These are phyloP conservation scores for Electrona antarctica DNA, from an alignment of 2,113 vertebrate species.

Conservation along the genomic window DNA sequence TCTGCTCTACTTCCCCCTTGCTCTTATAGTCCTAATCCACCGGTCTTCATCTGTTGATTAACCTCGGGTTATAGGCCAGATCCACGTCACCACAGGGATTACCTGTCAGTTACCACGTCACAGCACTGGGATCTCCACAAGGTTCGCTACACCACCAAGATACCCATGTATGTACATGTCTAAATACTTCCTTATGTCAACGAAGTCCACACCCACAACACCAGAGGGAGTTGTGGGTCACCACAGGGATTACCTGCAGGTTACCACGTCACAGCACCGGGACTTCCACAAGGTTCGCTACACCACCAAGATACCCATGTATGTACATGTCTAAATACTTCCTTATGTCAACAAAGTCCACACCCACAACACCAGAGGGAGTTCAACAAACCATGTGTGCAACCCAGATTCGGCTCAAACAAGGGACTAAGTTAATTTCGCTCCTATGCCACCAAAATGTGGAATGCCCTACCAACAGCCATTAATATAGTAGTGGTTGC, in stretches of 20 bases:
- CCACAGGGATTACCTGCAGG: conserved; percentile 60
- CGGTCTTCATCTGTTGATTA: conserved; percentile 76
- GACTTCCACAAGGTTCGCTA: conserved; percentile 50
- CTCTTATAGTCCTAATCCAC: conserved; percentile 80
- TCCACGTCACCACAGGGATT: conserved; percentile 62
- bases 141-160: conserved; percentile 28
- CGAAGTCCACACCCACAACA: too few relatives aligned
- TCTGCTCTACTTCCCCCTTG: conserved; percentile 14
- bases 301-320: background rate
- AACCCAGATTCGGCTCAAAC: too few relatives aligned
- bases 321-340: too few relatives aligned
- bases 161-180: background rate
- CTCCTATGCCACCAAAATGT: too few relatives aligned
- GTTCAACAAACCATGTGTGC: too few relatives aligned
- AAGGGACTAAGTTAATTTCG: too few relatives aligned
- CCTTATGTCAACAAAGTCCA: background rate
- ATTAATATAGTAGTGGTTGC: too few relatives aligned
- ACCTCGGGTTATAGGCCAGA: conserved; percentile 55
- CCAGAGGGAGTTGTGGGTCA: too few relatives aligned
- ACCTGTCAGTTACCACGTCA: conserved; percentile 49
- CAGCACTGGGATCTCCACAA: conserved; percentile 53
- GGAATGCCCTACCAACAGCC: too few relatives aligned
- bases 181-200: background rate
- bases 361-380: conserved; percentile 52
- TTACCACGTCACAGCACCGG: conserved; percentile 47